phyloP scores from a whole-genome alignment of 2,113 vertebrate genomes.

The Cygnus buccinator region DNA sequence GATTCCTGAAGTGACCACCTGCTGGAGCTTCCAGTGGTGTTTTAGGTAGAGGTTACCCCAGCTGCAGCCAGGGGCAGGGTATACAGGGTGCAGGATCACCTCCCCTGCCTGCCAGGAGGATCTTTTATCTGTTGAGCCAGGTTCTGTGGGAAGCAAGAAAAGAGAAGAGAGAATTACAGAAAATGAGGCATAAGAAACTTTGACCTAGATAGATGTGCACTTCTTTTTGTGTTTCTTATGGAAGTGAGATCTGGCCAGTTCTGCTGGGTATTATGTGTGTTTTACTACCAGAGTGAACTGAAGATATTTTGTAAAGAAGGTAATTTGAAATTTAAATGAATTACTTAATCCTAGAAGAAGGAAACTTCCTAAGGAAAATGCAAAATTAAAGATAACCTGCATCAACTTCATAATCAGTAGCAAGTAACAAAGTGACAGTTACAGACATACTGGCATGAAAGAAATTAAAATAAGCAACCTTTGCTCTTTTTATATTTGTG shows the following conservation, averaged over 20 bases:
- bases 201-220: not conserved
- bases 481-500: not conserved
- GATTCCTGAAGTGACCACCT: not conserved
- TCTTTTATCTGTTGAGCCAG: not conserved
- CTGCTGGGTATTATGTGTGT: rapidly evolving
- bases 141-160: not conserved
- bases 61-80: not conserved
- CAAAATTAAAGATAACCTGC: not conserved
- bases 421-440: not conserved
- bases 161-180: not conserved
- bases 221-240: not conserved
- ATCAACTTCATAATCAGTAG: not conserved
- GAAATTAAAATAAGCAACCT: not conserved
- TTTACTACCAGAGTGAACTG: not conserved
- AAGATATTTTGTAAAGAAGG: not conserved
- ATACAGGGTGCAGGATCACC: not conserved
- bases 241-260: not conserved
- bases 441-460: not conserved
- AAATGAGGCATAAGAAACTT: not conserved
- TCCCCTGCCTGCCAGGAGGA: not conserved
- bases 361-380: not conserved
- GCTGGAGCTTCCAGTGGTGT: not conserved
- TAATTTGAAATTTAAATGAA: not conserved
- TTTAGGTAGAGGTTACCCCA: not conserved
- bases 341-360: not conserved